Conservation (phyloP, 2,797 vertebrate genomes). For the Urophycis tenuis region DNA sequence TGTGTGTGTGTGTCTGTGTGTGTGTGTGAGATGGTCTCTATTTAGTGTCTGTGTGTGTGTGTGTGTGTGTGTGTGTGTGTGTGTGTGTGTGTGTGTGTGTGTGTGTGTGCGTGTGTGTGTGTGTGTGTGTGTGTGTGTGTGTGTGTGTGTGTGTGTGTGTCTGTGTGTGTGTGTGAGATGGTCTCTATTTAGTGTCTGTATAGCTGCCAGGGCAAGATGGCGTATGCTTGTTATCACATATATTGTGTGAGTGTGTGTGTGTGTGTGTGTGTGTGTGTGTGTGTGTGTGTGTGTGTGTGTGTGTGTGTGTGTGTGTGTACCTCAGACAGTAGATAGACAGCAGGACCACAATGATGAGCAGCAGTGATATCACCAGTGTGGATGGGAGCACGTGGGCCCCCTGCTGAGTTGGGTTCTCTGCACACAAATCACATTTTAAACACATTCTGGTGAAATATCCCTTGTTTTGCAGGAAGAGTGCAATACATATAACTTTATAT, state of each 20-base stretch:
- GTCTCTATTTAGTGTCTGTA: too few species aligned
- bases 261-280: too few species aligned
- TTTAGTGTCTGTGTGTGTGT: not conserved
- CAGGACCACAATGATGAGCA: slow-evolving; percentile 77
- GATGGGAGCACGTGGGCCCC: slow-evolving; percentile 77
- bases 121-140: slow-evolving; percentile 4
- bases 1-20: not conserved
- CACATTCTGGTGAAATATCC: too few species aligned
- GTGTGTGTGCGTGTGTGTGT: not conserved
- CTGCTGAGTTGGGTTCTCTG: slow-evolving; percentile 66
- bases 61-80: not conserved
- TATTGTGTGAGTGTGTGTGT: not conserved
- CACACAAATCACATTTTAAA: not conserved
- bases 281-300: too few species aligned
- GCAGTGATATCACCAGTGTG: slow-evolving; percentile 78
- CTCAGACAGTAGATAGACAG: slow-evolving; percentile 85
- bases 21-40: too few species aligned
- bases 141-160: not conserved
- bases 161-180: too few species aligned
- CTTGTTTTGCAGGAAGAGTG: too few species aligned
- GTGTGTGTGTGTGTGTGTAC: slow-evolving; percentile 56
- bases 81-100: too few species aligned
- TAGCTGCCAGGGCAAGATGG: not conserved
- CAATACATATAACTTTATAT: too few species aligned
- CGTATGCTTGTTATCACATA: not conserved